phyloP scores from a whole-genome alignment of 2,888 invertebrate genomes.

The Agrochola lota region DNA sequence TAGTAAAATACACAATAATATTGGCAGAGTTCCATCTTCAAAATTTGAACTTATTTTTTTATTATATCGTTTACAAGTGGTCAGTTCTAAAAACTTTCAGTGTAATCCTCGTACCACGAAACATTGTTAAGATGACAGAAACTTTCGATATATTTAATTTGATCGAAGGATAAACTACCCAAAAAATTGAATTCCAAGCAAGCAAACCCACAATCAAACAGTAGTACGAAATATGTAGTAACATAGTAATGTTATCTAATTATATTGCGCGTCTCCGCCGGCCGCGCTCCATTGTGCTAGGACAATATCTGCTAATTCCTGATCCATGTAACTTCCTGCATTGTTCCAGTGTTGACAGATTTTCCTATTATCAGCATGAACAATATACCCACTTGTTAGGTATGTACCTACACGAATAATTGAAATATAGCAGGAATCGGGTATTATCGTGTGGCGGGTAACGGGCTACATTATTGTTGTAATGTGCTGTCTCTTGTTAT shows the following conservation, averaged over 20 bases:
- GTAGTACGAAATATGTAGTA: conserved; percentile 54
- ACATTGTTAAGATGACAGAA: too few relatives aligned
- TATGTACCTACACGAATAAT: conserved; percentile 70
- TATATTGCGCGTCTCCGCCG: conserved; percentile 75
- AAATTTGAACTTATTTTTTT: too few relatives aligned
- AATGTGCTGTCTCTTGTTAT: conserved; percentile 17
- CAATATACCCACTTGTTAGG: conserved; percentile 77
- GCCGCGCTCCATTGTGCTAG: conserved; percentile 78
- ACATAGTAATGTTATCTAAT: conserved; percentile 80
- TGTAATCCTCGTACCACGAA: too few relatives aligned
- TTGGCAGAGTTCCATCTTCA: too few relatives aligned
- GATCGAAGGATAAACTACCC: too few relatives aligned
- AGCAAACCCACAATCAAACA: conserved; percentile 2
- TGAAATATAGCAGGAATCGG: conserved; percentile 57
- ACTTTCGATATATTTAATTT: neutral
- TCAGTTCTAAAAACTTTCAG: too few relatives aligned
- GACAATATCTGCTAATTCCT: conserved; percentile 89
- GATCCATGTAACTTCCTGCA: conserved; percentile 89
- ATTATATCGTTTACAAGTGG: too few relatives aligned
- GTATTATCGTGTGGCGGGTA: conserved; percentile 39
- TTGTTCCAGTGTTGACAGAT: conserved; percentile 89
- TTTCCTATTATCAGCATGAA: conserved; percentile 87
- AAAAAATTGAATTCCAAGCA: neutral
- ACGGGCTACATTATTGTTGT: conserved; percentile 19
- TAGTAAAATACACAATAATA: too few relatives aligned